Conservation (phyloP, 1,140 invertebrate genomes). For the Microplitis demolitor region DNA sequence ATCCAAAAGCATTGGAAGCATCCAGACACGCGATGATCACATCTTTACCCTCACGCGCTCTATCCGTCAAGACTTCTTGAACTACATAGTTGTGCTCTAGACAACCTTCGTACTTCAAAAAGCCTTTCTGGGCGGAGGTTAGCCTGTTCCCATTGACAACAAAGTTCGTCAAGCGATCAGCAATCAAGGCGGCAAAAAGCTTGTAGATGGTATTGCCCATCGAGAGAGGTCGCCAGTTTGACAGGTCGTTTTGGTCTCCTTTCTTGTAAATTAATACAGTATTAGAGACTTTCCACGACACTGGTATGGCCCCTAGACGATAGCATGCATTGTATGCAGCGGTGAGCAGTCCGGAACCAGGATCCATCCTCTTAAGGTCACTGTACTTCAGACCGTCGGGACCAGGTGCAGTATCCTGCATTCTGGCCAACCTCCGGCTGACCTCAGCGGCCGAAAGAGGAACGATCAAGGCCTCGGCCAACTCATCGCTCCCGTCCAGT, state of each 20-base stretch:
- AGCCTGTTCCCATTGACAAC: constrained; percentile 25
- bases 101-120: constrained; percentile 45
- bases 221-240: constrained; percentile 48
- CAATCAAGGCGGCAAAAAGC: constrained; percentile 42
- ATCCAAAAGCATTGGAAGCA: constrained; percentile 43
- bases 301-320: neutral
- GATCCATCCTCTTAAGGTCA: neutral
- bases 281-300: constrained; percentile 24
- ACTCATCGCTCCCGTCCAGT: neutral
- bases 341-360: neutral
- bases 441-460: neutral
- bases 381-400: neutral
- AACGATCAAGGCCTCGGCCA: neutral
- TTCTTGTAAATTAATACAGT: constrained; percentile 50
- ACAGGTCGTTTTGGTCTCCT: constrained; percentile 30
- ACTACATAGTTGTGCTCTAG: constrained; percentile 52
- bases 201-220: constrained; percentile 45
- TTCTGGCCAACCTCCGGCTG: neutral
- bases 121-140: constrained; percentile 36
- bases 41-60: constrained; percentile 16
- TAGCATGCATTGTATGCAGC: neutral
- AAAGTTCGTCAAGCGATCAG: constrained; percentile 32
- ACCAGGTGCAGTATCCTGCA: neutral
- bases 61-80: constrained; percentile 34
- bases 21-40: constrained; percentile 47